Conservation (phyloP, 2,113 vertebrate genomes). For the Vanacampus margaritifer region DNA sequence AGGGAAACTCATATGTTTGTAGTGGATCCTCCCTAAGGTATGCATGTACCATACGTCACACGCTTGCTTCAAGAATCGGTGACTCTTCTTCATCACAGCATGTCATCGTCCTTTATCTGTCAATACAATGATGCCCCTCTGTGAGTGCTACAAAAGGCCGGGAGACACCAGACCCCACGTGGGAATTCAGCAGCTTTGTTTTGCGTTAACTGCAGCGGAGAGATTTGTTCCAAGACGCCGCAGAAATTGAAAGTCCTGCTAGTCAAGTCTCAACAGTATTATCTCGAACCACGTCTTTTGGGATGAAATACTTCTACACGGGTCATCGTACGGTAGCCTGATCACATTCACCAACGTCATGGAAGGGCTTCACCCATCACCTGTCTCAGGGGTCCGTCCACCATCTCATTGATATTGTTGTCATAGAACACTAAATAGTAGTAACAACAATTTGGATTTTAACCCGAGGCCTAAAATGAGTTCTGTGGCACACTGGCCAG, state of each 20-base stretch:
- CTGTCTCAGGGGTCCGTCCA: neutral
- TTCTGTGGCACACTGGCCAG: no score
- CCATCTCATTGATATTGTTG: neutral
- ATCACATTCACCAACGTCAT: neutral
- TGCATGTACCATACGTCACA: constrained; percentile 10
- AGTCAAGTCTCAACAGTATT: neutral
- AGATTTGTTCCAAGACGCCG: neutral
- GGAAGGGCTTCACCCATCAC: neutral
- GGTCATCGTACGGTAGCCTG: neutral
- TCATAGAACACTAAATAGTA: neutral
- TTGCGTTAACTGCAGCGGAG: neutral
- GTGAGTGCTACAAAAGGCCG: constrained; percentile 15
- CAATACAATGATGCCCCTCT: neutral
- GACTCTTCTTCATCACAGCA: constrained; percentile 4
- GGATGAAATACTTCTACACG: neutral
- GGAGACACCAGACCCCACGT: neutral
- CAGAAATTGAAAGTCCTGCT: neutral
- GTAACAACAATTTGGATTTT: neutral
- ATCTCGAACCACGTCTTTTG: neutral
- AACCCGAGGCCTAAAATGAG: neutral
- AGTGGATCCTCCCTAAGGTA: constrained; percentile 7
- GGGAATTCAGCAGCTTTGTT: neutral
- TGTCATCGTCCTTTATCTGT: constrained; percentile 16
- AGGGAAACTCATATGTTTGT: constrained; percentile 26
- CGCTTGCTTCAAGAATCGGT: constrained; percentile 8